Evolutionary conservation across 1,140 invertebrate genomes (phyloP).

Genomic region (Drosophila watanabei): DNA sequence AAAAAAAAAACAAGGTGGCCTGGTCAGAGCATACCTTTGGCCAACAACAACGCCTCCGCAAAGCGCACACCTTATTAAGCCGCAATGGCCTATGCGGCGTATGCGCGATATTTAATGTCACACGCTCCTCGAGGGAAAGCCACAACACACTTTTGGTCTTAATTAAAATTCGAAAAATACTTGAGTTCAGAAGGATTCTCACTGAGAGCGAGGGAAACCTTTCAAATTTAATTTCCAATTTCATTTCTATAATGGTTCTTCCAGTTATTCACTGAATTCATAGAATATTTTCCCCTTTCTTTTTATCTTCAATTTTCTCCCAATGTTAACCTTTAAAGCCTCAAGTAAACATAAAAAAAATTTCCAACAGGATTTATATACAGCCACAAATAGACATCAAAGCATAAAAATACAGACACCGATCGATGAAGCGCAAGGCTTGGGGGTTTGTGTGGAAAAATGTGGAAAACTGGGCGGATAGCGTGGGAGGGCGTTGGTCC

Average conservation of each 20-base stretch:
- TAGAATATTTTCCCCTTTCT: neutral
- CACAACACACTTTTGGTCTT: neutral
- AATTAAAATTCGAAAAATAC: neutral
- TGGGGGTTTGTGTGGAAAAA: neutral
- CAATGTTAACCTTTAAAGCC: conserved; percentile 40
- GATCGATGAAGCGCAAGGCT: conserved; percentile 45
- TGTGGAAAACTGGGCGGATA: neutral
- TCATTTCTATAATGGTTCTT: too few relatives aligned
- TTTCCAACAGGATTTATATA: conserved; percentile 11
- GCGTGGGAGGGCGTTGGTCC: neutral
- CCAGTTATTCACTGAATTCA: neutral
- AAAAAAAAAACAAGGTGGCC: conserved; percentile 59
- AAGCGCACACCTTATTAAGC: conserved; percentile 39
- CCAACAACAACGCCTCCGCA: conserved; percentile 10
- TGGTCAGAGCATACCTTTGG: conserved; percentile 36
- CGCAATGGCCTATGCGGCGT: conserved; percentile 53
- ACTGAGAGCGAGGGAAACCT: neutral
- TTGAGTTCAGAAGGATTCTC: neutral
- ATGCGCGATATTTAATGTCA: conserved; percentile 60
- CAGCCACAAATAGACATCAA: conserved; percentile 77
- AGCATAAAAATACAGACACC: conserved; percentile 59
- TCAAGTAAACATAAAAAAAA: conserved; percentile 53
- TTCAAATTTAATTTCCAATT: too few relatives aligned
- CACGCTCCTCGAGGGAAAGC: neutral
- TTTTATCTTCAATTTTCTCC: neutral